Evolutionary conservation across 2,888 invertebrate species (phyloP), one percentile per base, ranked within the genome.

Genomic region (Amaurobius ferox): DNA sequence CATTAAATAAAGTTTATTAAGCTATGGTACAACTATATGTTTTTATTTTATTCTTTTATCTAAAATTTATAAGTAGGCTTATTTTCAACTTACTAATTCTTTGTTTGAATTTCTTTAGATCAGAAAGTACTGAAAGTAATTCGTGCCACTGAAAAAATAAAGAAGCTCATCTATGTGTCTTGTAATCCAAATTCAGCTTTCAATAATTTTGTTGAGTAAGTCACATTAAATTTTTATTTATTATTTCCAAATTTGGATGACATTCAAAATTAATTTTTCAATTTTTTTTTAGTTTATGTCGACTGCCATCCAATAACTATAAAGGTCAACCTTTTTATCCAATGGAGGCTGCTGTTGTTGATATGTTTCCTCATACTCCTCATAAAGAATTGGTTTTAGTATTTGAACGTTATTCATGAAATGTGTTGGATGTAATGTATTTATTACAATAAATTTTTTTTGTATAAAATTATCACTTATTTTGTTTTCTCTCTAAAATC

Each of bases 361-460:
- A 99, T 91, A 94, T 99, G 95, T 99, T 99, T 92, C 99, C 99
- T 0, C 94, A 96, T 90, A 99, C 99, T 0, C 94, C 93, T 11
- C 98, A 98, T 90, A 96, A 95, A 88, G 99, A 99, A 92, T 93
- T 99, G 88, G 94, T 98, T 55, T 92, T 99, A 68, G 93, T 96
- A 76, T 96, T 98, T 90, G 95, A 97, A 91, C 93, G 96, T 29
- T 30, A 19, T 13, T 6, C 30, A 35, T 30, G n/a, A 64, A 61
- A 6, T 61, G 26, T 61, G 9, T 28, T 64, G 13, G 64, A 30
- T 64, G 7, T 64, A 29, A 64, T 64, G 6, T 44, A 44, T 44
- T 35, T 35, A 35, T 35, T 35, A 11, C 35, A 35, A 7, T 35
- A 35, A n/a, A 7, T 35, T 11, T 35, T 35, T 35, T 5, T 35